Percentiles rank a stretch among this genome's conserved stretches.
phyloP scores from a whole-genome alignment of 2,113 vertebrate genomes.

The Thunnus thynnus region DNA sequence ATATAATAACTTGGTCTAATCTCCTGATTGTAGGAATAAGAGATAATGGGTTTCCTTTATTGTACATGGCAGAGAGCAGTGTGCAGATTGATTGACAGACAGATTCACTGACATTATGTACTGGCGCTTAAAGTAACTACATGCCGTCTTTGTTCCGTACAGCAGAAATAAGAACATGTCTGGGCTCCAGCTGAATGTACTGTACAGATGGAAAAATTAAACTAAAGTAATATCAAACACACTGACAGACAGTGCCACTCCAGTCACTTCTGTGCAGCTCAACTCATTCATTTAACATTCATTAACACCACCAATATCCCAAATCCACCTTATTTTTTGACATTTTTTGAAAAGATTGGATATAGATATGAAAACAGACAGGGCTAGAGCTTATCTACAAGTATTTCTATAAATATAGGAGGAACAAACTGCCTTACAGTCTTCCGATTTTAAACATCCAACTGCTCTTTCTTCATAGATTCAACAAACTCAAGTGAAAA shows the following conservation, averaged over 20 bases:
- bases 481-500: conserved; percentile 97
- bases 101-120: conserved; percentile 11
- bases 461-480: conserved; percentile 75
- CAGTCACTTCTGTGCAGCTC: background rate
- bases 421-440: background rate
- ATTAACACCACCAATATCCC: background rate
- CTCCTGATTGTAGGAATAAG: conserved; percentile 21
- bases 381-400: background rate
- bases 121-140: background rate
- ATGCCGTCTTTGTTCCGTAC: background rate
- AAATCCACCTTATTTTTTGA: background rate
- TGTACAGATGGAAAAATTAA: conserved; percentile 19
- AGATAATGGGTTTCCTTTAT: conserved; percentile 24
- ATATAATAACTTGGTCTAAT: conserved; percentile 32
- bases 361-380: background rate
- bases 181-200: conserved; percentile 1
- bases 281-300: conserved; percentile 26
- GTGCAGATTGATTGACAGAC: conserved; percentile 22
- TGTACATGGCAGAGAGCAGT: background rate
- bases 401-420: background rate
- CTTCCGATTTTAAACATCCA: conserved; percentile 3
- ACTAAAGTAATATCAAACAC: conserved; percentile 7
- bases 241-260: background rate
- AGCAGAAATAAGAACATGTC: conserved; percentile 2
- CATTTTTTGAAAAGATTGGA: background rate